Conservation (phyloP, 2,113 vertebrate genomes). For the Boulengeromyrus knoepffleri region DNA sequence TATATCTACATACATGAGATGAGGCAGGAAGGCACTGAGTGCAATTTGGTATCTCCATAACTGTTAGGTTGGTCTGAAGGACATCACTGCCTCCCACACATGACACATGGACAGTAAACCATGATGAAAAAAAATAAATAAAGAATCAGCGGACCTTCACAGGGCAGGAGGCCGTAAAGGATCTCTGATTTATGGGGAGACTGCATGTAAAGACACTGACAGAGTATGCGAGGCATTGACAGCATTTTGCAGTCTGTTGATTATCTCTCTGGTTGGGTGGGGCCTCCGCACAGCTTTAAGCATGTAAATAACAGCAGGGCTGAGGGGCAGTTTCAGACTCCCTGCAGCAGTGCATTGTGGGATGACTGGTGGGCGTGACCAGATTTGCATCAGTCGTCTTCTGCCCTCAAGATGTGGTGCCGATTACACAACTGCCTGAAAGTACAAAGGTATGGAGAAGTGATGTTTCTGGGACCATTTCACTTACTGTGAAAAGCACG, state of each 20-base stretch:
- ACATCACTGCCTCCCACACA: not conserved
- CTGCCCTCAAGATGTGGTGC: not conserved
- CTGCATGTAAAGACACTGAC: not conserved
- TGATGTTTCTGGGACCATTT: not conserved
- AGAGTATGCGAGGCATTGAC: not conserved
- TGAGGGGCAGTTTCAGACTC: not conserved
- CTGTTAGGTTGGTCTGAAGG: not conserved
- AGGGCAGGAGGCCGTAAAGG: not conserved
- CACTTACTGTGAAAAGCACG: not conserved
- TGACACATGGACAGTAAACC: not conserved
- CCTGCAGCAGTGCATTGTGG: not conserved
- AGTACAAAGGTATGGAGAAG: not conserved
- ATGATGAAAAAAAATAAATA: not conserved
- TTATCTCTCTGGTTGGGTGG: not conserved
- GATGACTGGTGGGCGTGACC: not conserved
- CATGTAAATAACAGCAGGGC: not conserved
- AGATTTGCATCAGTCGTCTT: not conserved
- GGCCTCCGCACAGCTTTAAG: not conserved
- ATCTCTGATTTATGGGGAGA: constrained; percentile 12
- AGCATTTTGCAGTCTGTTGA: not conserved
- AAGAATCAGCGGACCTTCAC: not conserved
- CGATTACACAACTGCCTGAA: not conserved
- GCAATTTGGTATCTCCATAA: not conserved
- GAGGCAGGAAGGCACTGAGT: not conserved
- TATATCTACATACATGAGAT: not conserved